Base-by-base conservation (phyloP, 2,888 invertebrate genomes). In the Protodeltote pygarga region DNA sequence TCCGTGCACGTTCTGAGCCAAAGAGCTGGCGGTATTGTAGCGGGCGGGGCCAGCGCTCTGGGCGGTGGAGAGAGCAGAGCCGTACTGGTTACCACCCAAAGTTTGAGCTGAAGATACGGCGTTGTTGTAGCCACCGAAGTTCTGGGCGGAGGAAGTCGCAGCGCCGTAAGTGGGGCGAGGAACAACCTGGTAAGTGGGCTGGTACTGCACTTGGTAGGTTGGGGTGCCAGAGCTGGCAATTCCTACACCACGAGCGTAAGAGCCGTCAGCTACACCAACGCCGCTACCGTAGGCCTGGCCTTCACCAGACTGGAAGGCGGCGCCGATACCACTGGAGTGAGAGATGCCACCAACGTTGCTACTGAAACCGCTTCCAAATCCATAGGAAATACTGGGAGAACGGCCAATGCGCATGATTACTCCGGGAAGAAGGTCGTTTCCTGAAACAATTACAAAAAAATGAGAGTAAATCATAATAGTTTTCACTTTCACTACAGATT, bases 311-410 rank as follows among this genome's bases (percentile, higher is more conserved):
- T 78, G 76, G 79, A 84, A 86, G 21, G 89, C 75, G 10, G 77
- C 61, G 0, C 90, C 87, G 37, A 86, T 78, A 33, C 89, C 81
- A 13, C 78, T 75, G 5, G 90, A 83, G 44, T 90, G 88, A 9
- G 79, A 77, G 54, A 91, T 81, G 20, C 91, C 91, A 0, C 85
- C 90, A 47, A 91, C 83, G 71, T 88, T 85, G 72, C 83, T 87
- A 68, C 83, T 83, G 64, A 89, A 86, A 4, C 89, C 91, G 40
- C 83, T 86, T 31, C 91, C 91, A 37, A 81, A 87, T 1, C 87
- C 89, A 54, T 84, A 90, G 0, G 89, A 83, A 21, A 90, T 58
- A 53, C 75, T 82, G 1, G 91, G 91, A 0, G 83, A 73, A 16
- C 86, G 85, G 1, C 73, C 81, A 5, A 75, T 75, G n/a, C 87